Base-by-base conservation (phyloP, 2,113 vertebrate genomes). In the Myrmophylax atrothorax region DNA sequence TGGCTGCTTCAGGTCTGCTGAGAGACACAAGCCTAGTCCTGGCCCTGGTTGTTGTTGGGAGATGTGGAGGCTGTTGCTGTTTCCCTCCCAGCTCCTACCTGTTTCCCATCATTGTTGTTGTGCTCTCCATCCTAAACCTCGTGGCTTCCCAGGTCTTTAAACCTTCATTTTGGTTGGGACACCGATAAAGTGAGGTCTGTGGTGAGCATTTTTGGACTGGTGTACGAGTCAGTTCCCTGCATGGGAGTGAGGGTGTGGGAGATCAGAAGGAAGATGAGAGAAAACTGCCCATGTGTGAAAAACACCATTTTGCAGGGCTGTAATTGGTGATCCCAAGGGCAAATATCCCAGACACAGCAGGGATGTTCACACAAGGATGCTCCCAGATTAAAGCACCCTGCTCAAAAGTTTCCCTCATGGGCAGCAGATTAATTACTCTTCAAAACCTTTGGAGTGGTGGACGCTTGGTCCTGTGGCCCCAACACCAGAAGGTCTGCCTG, bases 241-340 rank as follows among this genome's bases (percentile, higher is more conserved):
- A 3, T 47, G 56, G 63, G 33, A 70, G 20, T 37, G 47, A 73
- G 18, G 17, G 22, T n/a, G 33, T 1, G 0, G 52, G 60, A 92
- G 60, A 84, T 81, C 18, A 84, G 76, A 68, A 90, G 13, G 55
- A 92, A 80, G 75, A 62, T 16, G 49, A 44, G 22, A 62, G n/a
- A 22, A 40, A 60, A 83, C 67, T 58, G 38, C 35, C 38, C 2
- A 0, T 33, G 44, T 79, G 23, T 46, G 33, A n/a, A 69, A 56
- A 79, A 72, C 0, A 1, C 29, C 9, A 3, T 64, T 89, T 59
- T 38, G 40, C 37, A 46, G 59, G 52, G 42, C 5, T 81, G 55
- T 83, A 74, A 73, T 59, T 90, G 93, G 35, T 40, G 56, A 82
- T 92, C 52, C 93, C 56, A 50, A 88, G 75, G 67, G 67, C 31